Evolutionary conservation across 1,140 invertebrate genomes (phyloP).

Genomic region (Bradysia coprophila): DNA sequence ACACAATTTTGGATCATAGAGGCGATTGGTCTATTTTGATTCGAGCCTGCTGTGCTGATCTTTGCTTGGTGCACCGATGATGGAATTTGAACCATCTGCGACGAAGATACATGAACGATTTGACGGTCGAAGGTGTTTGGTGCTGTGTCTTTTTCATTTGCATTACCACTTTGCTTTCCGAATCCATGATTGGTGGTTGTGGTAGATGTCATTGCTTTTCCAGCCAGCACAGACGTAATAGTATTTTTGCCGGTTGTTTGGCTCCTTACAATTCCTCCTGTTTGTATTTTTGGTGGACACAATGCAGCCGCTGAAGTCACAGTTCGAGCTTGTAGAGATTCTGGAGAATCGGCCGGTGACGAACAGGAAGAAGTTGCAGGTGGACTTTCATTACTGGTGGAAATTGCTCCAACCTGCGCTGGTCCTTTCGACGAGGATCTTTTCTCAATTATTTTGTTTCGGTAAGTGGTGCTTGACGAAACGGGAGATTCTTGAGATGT

Average conservation of each 20-base stretch:
- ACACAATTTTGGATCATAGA: neutral
- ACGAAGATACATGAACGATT: neutral
- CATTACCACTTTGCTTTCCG: neutral
- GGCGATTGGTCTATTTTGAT: neutral
- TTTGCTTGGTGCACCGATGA: neutral
- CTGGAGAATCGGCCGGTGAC: slow-evolving; percentile 16
- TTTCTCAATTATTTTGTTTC: neutral
- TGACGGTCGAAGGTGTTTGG: neutral
- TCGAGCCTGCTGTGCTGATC: neutral
- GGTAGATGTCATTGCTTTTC: slow-evolving; percentile 50
- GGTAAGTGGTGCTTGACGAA: slow-evolving; percentile 13
- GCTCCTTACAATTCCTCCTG: neutral
- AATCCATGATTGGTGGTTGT: slow-evolving; percentile 38
- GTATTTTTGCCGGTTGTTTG: slow-evolving; percentile 44
- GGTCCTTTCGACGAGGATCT: slow-evolving; percentile 8
- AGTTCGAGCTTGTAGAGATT: slow-evolving; percentile 3
- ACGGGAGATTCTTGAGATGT: slow-evolving; percentile 20
- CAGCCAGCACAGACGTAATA: slow-evolving; percentile 55
- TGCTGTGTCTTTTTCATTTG: neutral
- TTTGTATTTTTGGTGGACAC: neutral
- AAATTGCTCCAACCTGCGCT: slow-evolving; percentile 21
- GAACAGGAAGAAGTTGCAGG: slow-evolving; percentile 12
- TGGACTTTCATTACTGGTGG: slow-evolving; percentile 21
- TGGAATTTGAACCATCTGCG: neutral
- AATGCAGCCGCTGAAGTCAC: neutral